Base-by-base conservation (phyloP, 2,888 invertebrate genomes). In the Homarus gammarus region DNA sequence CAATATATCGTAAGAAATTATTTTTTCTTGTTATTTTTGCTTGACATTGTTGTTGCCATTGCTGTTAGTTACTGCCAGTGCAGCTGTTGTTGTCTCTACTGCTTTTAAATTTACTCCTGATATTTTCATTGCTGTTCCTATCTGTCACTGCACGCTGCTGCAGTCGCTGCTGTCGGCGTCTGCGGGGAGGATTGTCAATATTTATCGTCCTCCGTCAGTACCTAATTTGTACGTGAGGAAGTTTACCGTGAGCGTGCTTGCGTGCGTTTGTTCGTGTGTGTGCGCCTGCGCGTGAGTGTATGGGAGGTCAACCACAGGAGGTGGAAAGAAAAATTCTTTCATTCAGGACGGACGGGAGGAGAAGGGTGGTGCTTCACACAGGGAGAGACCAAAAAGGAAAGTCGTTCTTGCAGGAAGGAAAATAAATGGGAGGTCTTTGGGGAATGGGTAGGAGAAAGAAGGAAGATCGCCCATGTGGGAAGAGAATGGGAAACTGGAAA, bases 241-340 rank as follows among this genome's bases (percentile, higher is more conserved):
- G 64, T 64, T 64, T 64, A 27, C 64, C 6, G 64, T 64, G 64
- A n/a, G 79, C 36, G 56, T 31, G 77, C 31, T 51, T 27, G 44
- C 12, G 44, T 44, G 40, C 12, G 44, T 27, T 38, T 44, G 75
- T n/a, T 44, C 44, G 75, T 44, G 75, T 12, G 5, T 12, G 44
- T 27, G 75, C 38, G n/a, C 27, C n/a, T 12, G 75, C 38, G 40
- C 44, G n/a, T n/a, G n/a, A n/a, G n/a, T n/a, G n/a, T n/a, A n/a
- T n/a, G n/a, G n/a, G n/a, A n/a, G n/a, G n/a, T n/a, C n/a, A n/a
- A n/a, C n/a, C n/a, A n/a, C n/a, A n/a, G n/a, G n/a, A n/a, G n/a
- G n/a, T n/a, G n/a, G n/a, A n/a, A n/a, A n/a, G n/a, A n/a, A n/a
- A n/a, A n/a, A n/a, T n/a, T n/a, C n/a, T n/a, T n/a, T n/a, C n/a